These are phyloP conservation scores for Phalacrocorax aristotelis DNA, from an alignment of 2,113 vertebrate genomes.

Conservation along the genomic window DNA sequence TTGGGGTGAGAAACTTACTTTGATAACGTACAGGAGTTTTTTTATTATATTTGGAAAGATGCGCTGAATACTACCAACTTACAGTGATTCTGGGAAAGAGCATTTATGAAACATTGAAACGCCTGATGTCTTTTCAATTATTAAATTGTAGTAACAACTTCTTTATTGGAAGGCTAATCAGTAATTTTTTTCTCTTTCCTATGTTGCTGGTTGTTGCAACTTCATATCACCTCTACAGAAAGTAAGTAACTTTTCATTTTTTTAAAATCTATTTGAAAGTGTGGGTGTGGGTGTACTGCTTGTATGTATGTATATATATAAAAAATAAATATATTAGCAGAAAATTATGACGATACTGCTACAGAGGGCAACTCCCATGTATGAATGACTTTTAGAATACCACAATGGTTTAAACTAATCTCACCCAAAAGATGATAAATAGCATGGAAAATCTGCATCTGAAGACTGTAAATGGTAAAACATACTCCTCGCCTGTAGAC, in stretches of 20 bases:
- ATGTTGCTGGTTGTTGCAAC: conserved; percentile 54
- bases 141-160: neutral
- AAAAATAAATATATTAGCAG: neutral
- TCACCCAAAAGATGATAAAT: neutral
- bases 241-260: conserved; percentile 71
- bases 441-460: neutral
- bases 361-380: neutral
- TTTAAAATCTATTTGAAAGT: neutral
- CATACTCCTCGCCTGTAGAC: neutral
- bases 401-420: neutral
- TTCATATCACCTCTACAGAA: conserved; percentile 66
- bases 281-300: neutral
- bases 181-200: conserved; percentile 22
- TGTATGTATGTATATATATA: neutral
- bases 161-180: conserved; percentile 44
- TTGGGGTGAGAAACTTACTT: neutral
- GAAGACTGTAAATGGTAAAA: neutral
- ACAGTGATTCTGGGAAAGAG: neutral
- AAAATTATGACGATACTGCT: neutral
- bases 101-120: neutral
- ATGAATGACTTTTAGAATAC: neutral
- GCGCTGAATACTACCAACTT: neutral
- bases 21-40: neutral
- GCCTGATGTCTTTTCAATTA: neutral
- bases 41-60: neutral